Evolutionary conservation across 2,888 invertebrate species (phyloP).

Genomic region (Pocota personata): DNA sequence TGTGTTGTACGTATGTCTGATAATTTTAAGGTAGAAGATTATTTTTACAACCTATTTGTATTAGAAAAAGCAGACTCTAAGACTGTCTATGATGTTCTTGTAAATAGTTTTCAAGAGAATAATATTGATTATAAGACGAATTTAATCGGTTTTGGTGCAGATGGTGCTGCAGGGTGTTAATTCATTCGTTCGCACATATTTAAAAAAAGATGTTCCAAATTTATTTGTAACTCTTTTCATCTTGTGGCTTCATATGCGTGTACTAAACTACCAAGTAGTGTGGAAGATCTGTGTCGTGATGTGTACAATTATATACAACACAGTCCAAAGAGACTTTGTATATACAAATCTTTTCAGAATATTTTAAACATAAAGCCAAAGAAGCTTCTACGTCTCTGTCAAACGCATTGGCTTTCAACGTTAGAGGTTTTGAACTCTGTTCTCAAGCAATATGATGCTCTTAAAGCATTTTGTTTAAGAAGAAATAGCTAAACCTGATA

Average conservation of each 20-base stretch:
- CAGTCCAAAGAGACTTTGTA: not conserved
- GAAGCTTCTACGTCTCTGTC: too few species aligned
- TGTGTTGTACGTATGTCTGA: not conserved
- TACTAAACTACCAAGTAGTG: not conserved
- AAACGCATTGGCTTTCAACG: too few species aligned
- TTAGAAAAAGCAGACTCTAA: constrained; percentile 8
- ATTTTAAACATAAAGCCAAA: not conserved
- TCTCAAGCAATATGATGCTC: not conserved
- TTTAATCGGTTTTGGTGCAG: constrained; percentile 19
- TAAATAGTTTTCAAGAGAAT: not conserved
- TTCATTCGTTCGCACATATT: not conserved
- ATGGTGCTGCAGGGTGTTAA: constrained; percentile 16
- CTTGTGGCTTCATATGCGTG: constrained; percentile 9
- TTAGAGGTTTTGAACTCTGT: not conserved
- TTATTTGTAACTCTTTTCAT: constrained; percentile 10
- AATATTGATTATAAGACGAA: constrained; percentile 2
- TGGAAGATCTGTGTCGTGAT: not conserved
- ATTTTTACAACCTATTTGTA: not conserved
- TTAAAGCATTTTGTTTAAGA: not conserved
- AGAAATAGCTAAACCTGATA: too few species aligned
- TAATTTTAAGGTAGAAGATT: not conserved
- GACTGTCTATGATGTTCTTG: not conserved
- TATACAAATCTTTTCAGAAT: not conserved
- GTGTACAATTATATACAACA: not conserved
- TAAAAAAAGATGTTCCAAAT: not conserved